Conservation (phyloP, 2,113 vertebrate genomes). For the Tachuris rubrigastra region DNA sequence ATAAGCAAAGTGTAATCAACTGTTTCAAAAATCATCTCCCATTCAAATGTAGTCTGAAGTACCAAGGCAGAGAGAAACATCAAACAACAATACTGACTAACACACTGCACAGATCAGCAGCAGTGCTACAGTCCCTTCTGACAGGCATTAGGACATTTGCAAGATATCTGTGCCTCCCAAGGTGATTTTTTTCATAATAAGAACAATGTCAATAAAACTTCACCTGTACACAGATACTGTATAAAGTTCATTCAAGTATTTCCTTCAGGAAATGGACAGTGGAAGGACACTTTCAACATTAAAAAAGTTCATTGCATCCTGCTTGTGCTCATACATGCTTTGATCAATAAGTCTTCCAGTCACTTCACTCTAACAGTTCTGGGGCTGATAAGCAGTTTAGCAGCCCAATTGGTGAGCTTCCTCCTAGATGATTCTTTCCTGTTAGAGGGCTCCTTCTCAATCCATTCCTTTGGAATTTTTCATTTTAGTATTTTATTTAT, state of each 20-base stretch:
- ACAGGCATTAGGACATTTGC: conserved; percentile 11
- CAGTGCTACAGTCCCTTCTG: conserved; percentile 26
- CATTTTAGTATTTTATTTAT: background rate
- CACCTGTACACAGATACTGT: conserved; percentile 52
- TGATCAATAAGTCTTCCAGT: background rate
- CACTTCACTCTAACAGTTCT: background rate
- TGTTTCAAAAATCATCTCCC: conserved; percentile 17
- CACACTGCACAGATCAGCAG: conserved; percentile 12
- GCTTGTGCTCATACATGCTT: conserved; percentile 8
- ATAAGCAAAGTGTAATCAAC: conserved; percentile 3
- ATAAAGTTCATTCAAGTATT: conserved; percentile 73
- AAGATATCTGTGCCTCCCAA: background rate
- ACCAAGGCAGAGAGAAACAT: conserved; percentile 47
- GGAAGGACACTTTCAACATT: conserved; percentile 58
- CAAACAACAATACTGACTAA: conserved; percentile 46
- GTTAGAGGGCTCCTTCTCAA: background rate
- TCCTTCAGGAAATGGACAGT: conserved; percentile 49
- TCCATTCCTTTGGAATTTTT: background rate
- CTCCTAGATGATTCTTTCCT: background rate
- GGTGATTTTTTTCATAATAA: background rate
- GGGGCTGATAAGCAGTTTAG: background rate
- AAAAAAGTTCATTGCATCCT: conserved; percentile 6
- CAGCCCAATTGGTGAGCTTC: background rate
- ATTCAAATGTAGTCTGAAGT: conserved; percentile 46
- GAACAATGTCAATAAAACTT: conserved; percentile 43